Evolutionary conservation across 2,797 vertebrate species (phyloP).

Genomic region (Tokudaia muenninki): DNA sequence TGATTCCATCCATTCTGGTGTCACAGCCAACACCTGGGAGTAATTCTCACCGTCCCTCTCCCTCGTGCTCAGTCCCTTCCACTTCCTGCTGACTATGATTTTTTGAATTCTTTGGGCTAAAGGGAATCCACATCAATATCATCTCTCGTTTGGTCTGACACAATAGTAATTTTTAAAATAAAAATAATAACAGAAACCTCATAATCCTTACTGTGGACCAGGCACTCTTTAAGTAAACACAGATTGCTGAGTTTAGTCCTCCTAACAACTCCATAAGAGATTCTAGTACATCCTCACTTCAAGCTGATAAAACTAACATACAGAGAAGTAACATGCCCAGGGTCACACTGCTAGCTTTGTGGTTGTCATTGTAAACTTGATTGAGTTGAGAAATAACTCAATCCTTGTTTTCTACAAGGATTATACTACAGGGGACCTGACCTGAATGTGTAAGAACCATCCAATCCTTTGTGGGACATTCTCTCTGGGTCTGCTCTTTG

Average conservation of each 20-base stretch:
- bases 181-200: conserved; percentile 2
- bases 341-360: not conserved
- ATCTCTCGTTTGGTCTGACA: not conserved
- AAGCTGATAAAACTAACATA: not conserved
- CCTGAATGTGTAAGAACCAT: not conserved
- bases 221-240: not conserved
- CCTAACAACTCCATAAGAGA: not conserved
- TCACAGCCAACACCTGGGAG: not conserved
- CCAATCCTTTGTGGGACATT: not conserved
- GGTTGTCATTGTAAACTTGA: not conserved
- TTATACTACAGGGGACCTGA: not conserved
- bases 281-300: not conserved
- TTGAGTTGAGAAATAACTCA: not conserved
- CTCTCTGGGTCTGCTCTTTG: not conserved
- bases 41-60: not conserved
- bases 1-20: not conserved
- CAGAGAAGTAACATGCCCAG: not conserved
- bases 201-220: not conserved
- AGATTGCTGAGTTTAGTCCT: not conserved
- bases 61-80: not conserved
- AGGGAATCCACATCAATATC: not conserved
- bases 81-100: not conserved
- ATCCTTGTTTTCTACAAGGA: not conserved
- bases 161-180: conserved; percentile 17
- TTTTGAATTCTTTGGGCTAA: not conserved